phyloP scores from a whole-genome alignment of 1,140 invertebrate genomes.

The Drosophila repleta region DNA sequence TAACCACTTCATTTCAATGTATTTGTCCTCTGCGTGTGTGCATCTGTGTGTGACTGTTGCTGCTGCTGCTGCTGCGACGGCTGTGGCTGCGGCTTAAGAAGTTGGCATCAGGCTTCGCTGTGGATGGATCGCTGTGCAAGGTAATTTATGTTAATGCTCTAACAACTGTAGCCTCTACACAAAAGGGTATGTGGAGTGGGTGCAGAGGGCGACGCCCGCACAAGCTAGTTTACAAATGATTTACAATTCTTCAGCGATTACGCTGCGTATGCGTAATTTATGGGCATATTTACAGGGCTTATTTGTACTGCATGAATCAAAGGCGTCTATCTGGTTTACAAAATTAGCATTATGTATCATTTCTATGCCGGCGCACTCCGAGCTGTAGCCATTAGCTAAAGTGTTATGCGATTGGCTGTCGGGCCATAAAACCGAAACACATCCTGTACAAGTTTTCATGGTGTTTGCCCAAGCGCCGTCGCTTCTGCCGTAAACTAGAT shows the following conservation, averaged over 20 bases:
- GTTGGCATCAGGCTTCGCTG: constrained; percentile 38
- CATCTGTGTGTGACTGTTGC: constrained; percentile 49
- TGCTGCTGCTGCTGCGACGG: constrained; percentile 10
- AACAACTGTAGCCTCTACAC: constrained; percentile 46
- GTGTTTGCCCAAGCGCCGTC: constrained; percentile 57
- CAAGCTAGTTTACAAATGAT: constrained; percentile 74
- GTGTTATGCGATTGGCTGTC: constrained; percentile 52
- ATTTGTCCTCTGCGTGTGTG: constrained; percentile 55
- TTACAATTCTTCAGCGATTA: constrained; percentile 67
- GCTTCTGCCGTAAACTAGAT: constrained; percentile 72
- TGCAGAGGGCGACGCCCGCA: background rate
- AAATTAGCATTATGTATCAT: constrained; percentile 52
- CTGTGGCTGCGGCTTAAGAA: constrained; percentile 43
- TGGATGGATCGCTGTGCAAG: constrained; percentile 62
- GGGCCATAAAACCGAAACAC: constrained; percentile 54
- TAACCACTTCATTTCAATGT: constrained; percentile 78
- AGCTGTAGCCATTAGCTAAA: constrained; percentile 30
- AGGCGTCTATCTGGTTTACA: constrained; percentile 8
- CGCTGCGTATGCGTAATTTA: constrained; percentile 63
- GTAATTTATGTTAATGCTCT: constrained; percentile 78
- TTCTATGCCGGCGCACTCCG: constrained; percentile 18
- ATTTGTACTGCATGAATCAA: constrained; percentile 53
- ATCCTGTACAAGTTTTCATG: constrained; percentile 42
- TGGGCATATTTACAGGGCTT: constrained; percentile 60
- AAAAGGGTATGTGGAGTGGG: background rate